Base-by-base conservation (phyloP, 2,888 invertebrate species). In the Cremastinae sp. region DNA sequence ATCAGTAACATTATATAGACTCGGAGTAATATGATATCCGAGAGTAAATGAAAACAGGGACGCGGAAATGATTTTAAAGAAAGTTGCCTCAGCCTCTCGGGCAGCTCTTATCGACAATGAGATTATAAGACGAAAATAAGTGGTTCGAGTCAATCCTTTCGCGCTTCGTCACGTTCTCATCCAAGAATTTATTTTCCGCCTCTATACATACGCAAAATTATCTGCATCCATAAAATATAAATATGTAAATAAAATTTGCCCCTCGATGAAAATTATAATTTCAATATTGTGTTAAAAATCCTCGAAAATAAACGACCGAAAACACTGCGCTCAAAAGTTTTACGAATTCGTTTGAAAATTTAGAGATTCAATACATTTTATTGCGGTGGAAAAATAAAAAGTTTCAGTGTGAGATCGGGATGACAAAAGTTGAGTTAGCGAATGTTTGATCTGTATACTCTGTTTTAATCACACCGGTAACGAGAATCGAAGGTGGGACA, bases 151-250 rank as follows among this genome's bases (percentile, higher is more conserved):
- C 73, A 70, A 73, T 77, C 73, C 65, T 65, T 43, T 77, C 61
- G 70, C 69, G 70, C 70, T 65, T 77, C 65, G 76, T 73, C 76
- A 77, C 73, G 73, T 77, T 70, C 73, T 54, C 64, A 53, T 18
- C 53, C 53, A 59, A 70, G 61, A 70, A 70, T 72, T 72, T n/a
- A n/a, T n/a, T 68, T 73, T 70, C 68, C 73, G 22, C 47, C 56
- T 43, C 9, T 51, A 53, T 53, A n/a, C 53, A 59, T 62, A 38
- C 28, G 9, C 58, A 62, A 51, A 41, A 18, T 1, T 47, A 8
- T 20, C 28, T 9, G 20, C 36, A 54, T 43, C 22, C 8, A 16
- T 58, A 49, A n/a, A n/a, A n/a, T n/a, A n/a, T n/a, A n/a, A n/a
- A n/a, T n/a, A n/a, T n/a, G n/a, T n/a, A n/a, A 36, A n/a, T 47